Conservation (phyloP, 2,888 invertebrate genomes). For the Bembecia ichneumoniformis region DNA sequence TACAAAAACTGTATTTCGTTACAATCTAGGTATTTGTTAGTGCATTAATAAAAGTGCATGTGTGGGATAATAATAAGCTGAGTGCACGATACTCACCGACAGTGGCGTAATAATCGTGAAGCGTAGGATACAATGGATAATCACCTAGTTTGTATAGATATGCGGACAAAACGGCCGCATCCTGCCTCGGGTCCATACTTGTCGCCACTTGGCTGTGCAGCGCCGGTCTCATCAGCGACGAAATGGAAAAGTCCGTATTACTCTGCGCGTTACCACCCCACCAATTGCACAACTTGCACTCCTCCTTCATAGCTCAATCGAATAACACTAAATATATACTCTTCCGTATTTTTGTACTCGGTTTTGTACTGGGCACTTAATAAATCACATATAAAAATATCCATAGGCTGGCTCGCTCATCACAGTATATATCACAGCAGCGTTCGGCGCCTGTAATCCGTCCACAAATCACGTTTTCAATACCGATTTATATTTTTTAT, state of each 20-base stretch:
- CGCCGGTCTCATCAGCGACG: conserved; percentile 60
- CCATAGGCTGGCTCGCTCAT: conserved; percentile 61
- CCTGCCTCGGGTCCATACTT: conserved; percentile 52
- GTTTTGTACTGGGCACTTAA: conserved; percentile 68
- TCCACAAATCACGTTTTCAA: conserved; percentile 4
- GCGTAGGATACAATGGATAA: conserved; percentile 60
- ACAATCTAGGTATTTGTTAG: conserved; percentile 10
- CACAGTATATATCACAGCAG: conserved; percentile 69
- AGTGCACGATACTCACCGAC: conserved; percentile 63
- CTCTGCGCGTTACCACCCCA: conserved; percentile 46
- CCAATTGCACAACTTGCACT: conserved; percentile 65
- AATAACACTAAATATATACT: conserved; percentile 15
- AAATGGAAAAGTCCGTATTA: conserved; percentile 64
- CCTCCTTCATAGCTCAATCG: conserved; percentile 57
- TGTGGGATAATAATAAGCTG: conserved; percentile 12
- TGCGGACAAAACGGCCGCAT: conserved; percentile 61
- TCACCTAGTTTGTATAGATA: conserved; percentile 73
- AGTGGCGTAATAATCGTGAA: conserved; percentile 54
- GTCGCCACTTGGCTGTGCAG: conserved; percentile 34
- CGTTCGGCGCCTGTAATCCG: conserved; percentile 38
- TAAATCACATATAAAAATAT: conserved; percentile 73
- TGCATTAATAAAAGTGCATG: conserved; percentile 23
- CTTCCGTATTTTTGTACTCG: conserved; percentile 69
- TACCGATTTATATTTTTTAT: conserved; percentile 3
- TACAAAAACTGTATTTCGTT: background rate